Evolutionary conservation across 2,888 invertebrate species (phyloP).

Genomic region (Craniophora ligustri): DNA sequence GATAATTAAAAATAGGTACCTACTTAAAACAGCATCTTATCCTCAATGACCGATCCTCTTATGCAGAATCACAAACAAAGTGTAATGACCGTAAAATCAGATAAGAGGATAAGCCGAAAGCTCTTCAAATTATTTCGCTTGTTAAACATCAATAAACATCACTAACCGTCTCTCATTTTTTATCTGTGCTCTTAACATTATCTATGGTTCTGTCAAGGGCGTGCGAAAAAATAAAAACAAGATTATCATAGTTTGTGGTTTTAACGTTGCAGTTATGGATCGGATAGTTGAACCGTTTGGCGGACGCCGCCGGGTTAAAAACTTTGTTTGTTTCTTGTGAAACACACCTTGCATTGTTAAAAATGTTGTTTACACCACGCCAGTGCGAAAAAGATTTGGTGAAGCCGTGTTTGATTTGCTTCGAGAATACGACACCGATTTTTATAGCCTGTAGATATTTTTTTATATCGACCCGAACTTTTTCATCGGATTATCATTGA

Average conservation of each 20-base stretch:
- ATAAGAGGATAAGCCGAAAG: slow-evolving; percentile 43
- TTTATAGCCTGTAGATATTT: slow-evolving; percentile 27
- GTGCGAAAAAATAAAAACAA: slow-evolving; percentile 74
- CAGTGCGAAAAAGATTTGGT: slow-evolving; percentile 63
- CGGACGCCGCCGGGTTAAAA: slow-evolving; percentile 72
- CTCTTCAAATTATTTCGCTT: slow-evolving; percentile 58
- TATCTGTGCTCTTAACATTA: slow-evolving; percentile 64
- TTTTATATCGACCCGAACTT: no score
- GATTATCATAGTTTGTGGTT: slow-evolving; percentile 51
- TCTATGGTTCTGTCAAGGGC: slow-evolving; percentile 76
- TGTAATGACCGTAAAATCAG: slow-evolving; percentile 49
- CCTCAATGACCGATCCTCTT: slow-evolving; percentile 2
- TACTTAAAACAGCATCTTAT: not conserved
- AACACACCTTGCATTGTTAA: slow-evolving; percentile 64
- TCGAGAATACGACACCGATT: slow-evolving; percentile 13
- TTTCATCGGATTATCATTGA: no score
- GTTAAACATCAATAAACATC: slow-evolving; percentile 60
- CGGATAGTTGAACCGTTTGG: slow-evolving; percentile 73
- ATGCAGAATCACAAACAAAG: slow-evolving; percentile 25
- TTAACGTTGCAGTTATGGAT: slow-evolving; percentile 25
- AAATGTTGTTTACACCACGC: slow-evolving; percentile 69
- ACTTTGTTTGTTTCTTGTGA: slow-evolving; percentile 55
- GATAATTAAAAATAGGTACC: no score
- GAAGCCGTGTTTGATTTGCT: slow-evolving; percentile 35
- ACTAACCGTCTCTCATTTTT: slow-evolving; percentile 54